Base-by-base conservation (phyloP, 2,888 invertebrate species). In the Tetragonisca angustula region DNA sequence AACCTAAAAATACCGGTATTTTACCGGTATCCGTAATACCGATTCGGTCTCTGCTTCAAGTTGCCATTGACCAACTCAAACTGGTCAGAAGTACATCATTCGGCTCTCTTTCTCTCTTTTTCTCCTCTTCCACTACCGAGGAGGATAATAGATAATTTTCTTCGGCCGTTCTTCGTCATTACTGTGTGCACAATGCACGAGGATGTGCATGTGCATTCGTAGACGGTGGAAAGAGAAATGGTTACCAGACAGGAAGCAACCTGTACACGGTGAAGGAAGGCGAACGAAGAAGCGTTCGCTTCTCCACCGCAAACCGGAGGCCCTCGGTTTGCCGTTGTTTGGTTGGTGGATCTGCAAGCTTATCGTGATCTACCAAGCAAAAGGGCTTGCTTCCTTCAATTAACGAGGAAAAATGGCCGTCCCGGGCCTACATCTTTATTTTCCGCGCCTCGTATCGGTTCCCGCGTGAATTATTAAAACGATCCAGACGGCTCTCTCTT, bases 321-420 rank as follows among this genome's bases (percentile, higher is more conserved):
- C 76, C 65, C 83, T 86, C 83, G 24, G 15, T 59, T 61, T 62
- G 50, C 61, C 62, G 89, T 89, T 88, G 87, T 89, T 90, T 87
- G 91, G 92, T 89, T 89, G 90, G 90, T 86, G 87, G 88, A 87
- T 82, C 85, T 85, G 82, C 70, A 56, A 76, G 84, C 89, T 91
- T 92, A 91, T 91, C 91, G 89, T 84, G 89, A 92, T 92, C 92
- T 89, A 87, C 84, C 86, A 83, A 87, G 87, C 85, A 87, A 90
- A 90, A 88, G 90, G 89, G 83, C 88, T 90, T 84, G 85, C 88
- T 90, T 90, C 88, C 88, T 88, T 89, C 88, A 88, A 89, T 88
- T 89, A 88, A 88, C 89, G 81, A 88, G 88, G 88, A 88, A 89
- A 90, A 90, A 91, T 90, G 89, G 85, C 83, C 74, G 86, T 75